These are phyloP conservation scores for Nephrotoma flavescens DNA, from an alignment of 2,888 invertebrate species.

Conservation along the genomic window DNA sequence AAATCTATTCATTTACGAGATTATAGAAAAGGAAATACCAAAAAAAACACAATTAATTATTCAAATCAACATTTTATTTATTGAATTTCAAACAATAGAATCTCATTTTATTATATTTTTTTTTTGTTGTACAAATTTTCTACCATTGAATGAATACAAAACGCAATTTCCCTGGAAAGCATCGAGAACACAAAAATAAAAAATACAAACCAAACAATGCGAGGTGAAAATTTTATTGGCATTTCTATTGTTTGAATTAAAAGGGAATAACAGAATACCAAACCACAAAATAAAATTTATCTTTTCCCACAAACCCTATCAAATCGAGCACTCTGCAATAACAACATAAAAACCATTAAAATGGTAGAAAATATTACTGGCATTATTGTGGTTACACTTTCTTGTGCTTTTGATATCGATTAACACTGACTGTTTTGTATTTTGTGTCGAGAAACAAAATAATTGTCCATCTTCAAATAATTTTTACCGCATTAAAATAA, in stretches of 20 bases:
- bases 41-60: not conserved
- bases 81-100: not conserved
- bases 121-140: not conserved
- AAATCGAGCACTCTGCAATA: not conserved
- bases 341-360: not conserved
- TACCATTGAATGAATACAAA: not conserved
- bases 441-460: not conserved
- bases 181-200: not conserved
- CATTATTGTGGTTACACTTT: not conserved
- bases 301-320: not conserved
- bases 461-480: not conserved
- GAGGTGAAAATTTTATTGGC: not conserved
- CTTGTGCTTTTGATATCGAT: not conserved
- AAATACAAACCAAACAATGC: not conserved
- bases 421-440: not conserved
- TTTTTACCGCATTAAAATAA: not conserved
- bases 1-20: too few species aligned
- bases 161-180: not conserved
- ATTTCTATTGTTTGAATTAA: not conserved
- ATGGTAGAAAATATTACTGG: not conserved
- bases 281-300: not conserved
- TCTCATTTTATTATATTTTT: not conserved
- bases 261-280: not conserved
- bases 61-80: not conserved
- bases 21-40: not conserved